Conservation (phyloP, 2,888 invertebrate genomes). For the Cryptus armator region DNA sequence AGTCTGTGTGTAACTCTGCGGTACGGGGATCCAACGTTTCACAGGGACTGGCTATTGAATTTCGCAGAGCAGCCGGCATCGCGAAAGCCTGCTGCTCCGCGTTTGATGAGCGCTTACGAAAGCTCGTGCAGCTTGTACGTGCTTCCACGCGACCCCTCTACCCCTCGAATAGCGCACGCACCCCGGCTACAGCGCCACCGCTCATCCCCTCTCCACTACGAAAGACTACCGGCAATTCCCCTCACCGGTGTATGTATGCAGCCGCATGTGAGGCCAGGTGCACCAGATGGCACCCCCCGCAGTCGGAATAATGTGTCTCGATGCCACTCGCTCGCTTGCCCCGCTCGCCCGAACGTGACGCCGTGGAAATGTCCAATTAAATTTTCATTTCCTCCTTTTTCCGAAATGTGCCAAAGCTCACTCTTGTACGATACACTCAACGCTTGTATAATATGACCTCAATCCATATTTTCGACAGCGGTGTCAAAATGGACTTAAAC, state of each 20-base stretch:
- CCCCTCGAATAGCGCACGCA: slow-evolving; percentile 55
- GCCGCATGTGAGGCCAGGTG: slow-evolving; percentile 61
- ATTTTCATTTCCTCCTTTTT: slow-evolving; percentile 63
- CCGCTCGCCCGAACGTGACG: slow-evolving; percentile 62
- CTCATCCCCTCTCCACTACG: slow-evolving; percentile 8
- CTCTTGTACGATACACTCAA: slow-evolving; percentile 25
- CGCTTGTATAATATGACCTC: slow-evolving; percentile 53
- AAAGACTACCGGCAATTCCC: slow-evolving; percentile 38
- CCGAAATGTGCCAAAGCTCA: slow-evolving; percentile 52
- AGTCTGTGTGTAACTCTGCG: neutral
- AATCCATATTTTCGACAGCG: slow-evolving; percentile 32
- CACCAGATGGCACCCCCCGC: slow-evolving; percentile 63
- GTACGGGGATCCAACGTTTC: neutral
- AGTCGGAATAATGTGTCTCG: slow-evolving; percentile 63
- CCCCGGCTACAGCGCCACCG: slow-evolving; percentile 31
- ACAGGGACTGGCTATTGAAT: slow-evolving; percentile 28
- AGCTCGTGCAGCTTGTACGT: slow-evolving; percentile 51
- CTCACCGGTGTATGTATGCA: slow-evolving; percentile 18
- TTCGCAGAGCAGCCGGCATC: slow-evolving; percentile 37
- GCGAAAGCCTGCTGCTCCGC: slow-evolving; percentile 32
- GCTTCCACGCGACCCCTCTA: slow-evolving; percentile 13
- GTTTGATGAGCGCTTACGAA: slow-evolving; percentile 53
- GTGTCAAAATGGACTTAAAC: slow-evolving; percentile 24
- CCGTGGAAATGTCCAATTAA: slow-evolving; percentile 68
- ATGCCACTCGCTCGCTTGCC: slow-evolving; percentile 50